Evolutionary conservation across 2,113 vertebrate genomes (phyloP).

Genomic region (Nematolebias whitei): DNA sequence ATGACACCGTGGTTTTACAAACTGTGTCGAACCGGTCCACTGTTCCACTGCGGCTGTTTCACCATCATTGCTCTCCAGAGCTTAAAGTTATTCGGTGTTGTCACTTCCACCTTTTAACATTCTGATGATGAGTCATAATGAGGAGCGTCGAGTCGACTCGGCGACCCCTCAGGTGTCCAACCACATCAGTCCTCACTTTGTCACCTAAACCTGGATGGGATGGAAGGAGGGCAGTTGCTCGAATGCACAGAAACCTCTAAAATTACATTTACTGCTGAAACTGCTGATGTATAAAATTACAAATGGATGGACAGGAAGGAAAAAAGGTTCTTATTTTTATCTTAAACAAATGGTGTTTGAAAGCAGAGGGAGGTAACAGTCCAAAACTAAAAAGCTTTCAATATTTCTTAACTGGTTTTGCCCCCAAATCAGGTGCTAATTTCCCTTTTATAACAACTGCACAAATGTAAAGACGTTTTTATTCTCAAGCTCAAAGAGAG

Average conservation of each 20-base stretch:
- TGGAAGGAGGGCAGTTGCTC: background rate
- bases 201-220: constrained; percentile 43
- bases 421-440: too few relatives aligned
- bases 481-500: too few relatives aligned
- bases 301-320: background rate
- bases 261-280: background rate
- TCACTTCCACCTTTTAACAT: constrained; percentile 32
- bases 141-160: constrained; percentile 43
- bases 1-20: background rate
- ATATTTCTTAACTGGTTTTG: too few relatives aligned
- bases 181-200: constrained; percentile 57
- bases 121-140: constrained; percentile 26
- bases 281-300: too few relatives aligned
- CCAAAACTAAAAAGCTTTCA: too few relatives aligned
- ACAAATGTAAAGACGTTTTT: too few relatives aligned
- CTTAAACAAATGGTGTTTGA: too few relatives aligned
- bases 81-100: constrained; percentile 33
- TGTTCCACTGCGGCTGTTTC: constrained; percentile 18
- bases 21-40: background rate
- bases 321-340: too few relatives aligned
- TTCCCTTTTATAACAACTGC: too few relatives aligned
- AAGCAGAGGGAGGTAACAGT: too few relatives aligned
- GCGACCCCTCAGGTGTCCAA: constrained; percentile 19
- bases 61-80: constrained; percentile 31
- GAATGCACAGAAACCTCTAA: constrained; percentile 4